Evolutionary conservation across 1,140 invertebrate species (phyloP).

Genomic region (Heliconius congener): DNA sequence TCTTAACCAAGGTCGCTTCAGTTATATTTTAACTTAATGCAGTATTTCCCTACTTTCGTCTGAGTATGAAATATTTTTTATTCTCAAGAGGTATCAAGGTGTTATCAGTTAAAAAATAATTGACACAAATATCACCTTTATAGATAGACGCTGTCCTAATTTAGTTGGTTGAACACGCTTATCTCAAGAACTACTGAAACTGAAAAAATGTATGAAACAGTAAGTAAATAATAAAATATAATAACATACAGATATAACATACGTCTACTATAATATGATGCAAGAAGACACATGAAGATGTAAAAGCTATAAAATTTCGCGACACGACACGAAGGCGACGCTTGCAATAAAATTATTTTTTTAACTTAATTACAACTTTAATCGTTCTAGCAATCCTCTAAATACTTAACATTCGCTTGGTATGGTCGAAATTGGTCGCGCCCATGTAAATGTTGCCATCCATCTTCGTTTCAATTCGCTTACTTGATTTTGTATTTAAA

Average conservation of each 20-base stretch:
- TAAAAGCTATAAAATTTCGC: not conserved
- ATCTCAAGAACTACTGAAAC: no score
- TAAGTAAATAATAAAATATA: not conserved
- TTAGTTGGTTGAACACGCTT: no score
- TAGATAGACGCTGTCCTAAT: no score
- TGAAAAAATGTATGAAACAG: no score
- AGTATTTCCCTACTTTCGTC: no score
- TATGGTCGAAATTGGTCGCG: conserved; percentile 6
- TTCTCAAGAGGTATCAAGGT: no score
- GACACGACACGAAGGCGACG: not conserved
- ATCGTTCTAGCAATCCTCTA: conserved; percentile 15
- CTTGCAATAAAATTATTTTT: not conserved
- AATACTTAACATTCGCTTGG: conserved; percentile 9
- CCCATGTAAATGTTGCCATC: conserved; percentile 8
- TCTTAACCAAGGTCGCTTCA: no score
- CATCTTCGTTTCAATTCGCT: not conserved
- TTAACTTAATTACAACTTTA: conserved; percentile 2
- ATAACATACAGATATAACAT: not conserved
- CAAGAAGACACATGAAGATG: not conserved
- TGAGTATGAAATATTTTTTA: no score
- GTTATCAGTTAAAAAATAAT: no score
- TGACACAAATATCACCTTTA: no score
- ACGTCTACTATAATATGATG: not conserved
- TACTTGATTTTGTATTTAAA: not conserved
- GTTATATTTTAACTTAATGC: no score